A percentile compares a stretch with the other conserved stretches of the same genome.
phyloP scores from a whole-genome alignment of 2,113 vertebrate species.

The Hippocampus comes region DNA sequence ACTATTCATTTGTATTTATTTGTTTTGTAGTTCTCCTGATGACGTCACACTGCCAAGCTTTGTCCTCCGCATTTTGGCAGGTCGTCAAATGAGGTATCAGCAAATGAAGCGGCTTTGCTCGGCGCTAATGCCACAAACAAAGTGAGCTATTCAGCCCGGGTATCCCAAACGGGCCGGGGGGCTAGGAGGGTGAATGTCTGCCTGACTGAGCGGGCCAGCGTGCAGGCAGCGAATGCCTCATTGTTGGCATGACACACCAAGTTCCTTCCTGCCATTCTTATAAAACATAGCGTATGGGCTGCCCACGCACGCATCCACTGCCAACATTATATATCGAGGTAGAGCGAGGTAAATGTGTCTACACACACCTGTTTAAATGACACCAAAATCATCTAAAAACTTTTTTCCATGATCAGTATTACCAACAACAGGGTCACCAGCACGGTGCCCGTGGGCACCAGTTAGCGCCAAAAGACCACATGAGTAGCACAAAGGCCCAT shows the following conservation, averaged over 20 bases:
- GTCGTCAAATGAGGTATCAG: conserved; percentile 58
- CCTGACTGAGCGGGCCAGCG: conserved; percentile 42
- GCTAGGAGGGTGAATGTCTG: conserved; percentile 53
- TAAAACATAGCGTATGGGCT: not conserved
- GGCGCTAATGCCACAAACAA: conserved; percentile 66
- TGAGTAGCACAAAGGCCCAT: no score
- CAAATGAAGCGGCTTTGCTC: conserved; percentile 62
- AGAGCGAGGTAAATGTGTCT: not conserved
- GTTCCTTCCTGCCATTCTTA: conserved; percentile 50
- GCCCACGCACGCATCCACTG: not conserved
- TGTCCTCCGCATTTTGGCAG: conserved; percentile 51
- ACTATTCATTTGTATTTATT: not conserved
- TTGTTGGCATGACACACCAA: conserved; percentile 41
- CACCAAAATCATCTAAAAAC: not conserved
- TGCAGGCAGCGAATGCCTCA: conserved; percentile 31
- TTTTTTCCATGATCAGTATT: no score
- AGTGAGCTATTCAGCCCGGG: conserved; percentile 67
- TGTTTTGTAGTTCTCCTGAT: conserved; percentile 2
- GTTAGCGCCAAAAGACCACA: no score
- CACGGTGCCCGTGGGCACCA: no score
- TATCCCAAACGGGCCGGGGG: conserved; percentile 44
- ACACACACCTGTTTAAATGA: not conserved
- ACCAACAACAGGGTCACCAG: no score
- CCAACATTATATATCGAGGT: not conserved
- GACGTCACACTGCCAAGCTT: conserved; percentile 36